Evolutionary conservation across 1,140 invertebrate species (phyloP).

Genomic region (Ridgeia piscesae): DNA sequence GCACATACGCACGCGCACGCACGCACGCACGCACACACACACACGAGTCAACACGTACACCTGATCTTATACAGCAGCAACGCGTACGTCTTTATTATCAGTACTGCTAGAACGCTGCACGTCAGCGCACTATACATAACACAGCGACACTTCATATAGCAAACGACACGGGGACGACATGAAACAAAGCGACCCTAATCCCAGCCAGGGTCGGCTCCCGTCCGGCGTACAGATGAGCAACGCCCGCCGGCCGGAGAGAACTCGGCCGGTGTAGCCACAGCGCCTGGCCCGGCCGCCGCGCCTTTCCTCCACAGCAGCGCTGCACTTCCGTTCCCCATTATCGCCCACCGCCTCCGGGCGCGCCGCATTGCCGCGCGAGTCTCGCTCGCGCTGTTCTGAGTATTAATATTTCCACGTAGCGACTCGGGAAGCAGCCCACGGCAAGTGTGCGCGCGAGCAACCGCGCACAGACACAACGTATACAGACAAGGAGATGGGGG

Average conservation of each 20-base stretch:
- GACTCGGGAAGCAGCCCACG: not conserved
- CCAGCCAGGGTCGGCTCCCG: not conserved
- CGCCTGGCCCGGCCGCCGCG: too few species aligned
- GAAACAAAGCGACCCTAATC: not conserved
- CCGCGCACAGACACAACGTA: not conserved
- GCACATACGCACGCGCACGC: too few species aligned
- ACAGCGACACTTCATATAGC: conserved; percentile 4
- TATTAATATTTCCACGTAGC: not conserved
- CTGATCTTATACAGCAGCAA: not conserved
- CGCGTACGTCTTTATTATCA: not conserved
- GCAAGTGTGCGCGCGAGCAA: not conserved
- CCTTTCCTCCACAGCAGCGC: not conserved
- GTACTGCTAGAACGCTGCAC: not conserved
- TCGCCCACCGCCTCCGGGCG: not conserved
- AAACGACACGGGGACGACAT: not conserved
- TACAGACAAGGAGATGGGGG: not conserved
- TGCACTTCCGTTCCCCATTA: not conserved
- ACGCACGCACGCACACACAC: too few species aligned
- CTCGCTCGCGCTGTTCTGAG: not conserved
- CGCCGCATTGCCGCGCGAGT: not conserved
- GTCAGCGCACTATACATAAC: not conserved
- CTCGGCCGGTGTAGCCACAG: not conserved
- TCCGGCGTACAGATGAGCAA: not conserved
- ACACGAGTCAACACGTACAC: not conserved
- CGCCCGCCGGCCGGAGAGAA: not conserved